Evolutionary conservation across 2,888 invertebrate genomes (phyloP).

Genomic region (Spisula subtruncata): DNA sequence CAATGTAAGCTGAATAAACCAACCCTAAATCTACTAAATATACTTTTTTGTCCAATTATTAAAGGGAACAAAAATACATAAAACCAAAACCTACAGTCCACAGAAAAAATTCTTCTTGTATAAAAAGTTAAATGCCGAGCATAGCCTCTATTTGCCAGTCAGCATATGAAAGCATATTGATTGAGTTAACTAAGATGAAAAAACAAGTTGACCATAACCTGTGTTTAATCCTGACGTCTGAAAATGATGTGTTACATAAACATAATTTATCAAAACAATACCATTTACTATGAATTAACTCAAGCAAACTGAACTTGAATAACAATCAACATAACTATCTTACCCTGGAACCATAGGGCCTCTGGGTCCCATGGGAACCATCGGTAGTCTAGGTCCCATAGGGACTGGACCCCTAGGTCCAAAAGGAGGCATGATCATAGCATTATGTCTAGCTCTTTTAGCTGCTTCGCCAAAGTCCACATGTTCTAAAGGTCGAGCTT

Average conservation of each 20-base stretch:
- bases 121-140: too few species aligned
- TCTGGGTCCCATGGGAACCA: conserved; percentile 60
- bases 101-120: too few species aligned
- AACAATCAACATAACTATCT: conserved; percentile 30
- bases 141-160: too few species aligned
- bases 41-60: too few species aligned
- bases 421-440: conserved; percentile 61
- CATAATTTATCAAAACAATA: not conserved
- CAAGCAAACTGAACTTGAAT: not conserved
- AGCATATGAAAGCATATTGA: too few species aligned
- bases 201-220: too few species aligned
- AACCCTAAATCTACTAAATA: not conserved
- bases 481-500: conserved; percentile 76
- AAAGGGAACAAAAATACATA: too few species aligned
- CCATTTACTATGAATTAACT: not conserved
- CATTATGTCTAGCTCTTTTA: conserved; percentile 70
- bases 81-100: too few species aligned
- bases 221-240: too few species aligned
- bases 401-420: conserved; percentile 61
- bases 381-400: conserved; percentile 63
- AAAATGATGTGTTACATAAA: too few species aligned
- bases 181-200: too few species aligned
- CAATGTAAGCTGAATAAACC: not conserved
- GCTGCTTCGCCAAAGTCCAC: conserved; percentile 85
- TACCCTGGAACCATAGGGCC: conserved; percentile 66